Evolutionary conservation across 2,113 vertebrate genomes (phyloP), one percentile per base, ranked within the genome.

Genomic region (Atractosteus spatula): DNA sequence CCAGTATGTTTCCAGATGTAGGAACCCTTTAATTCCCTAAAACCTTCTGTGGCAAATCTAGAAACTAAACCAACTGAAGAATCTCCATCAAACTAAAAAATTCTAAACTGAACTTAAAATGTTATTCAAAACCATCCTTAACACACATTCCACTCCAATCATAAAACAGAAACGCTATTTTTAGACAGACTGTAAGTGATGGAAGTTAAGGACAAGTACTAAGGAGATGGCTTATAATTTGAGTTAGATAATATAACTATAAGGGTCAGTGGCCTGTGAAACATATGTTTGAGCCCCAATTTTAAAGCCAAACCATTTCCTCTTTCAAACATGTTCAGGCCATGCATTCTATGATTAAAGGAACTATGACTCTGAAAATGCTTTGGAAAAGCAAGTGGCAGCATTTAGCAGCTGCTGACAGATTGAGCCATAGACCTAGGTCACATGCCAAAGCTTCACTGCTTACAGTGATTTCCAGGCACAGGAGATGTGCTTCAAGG

Each of bases 171-270:
- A 29, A 29, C 2, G 29, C 29, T 29, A 29, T 29, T 29, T 29
- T 29, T 29, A 41, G 55, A 66, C 14, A 61, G 44, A 55, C 64
- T 55, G 29, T 55, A 62, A 45, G 63, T 43, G 16, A 3, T 45
- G 55, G 56, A 77, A 79, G 81, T 83, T 83, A 87, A 84, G 74
- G 69, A 14, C 63, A 78, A 78, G 72, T 82, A 73, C 76, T 85
- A 82, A 86, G 80, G 74, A 83, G 81, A 85, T 84, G 81, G 82
- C 79, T 86, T 86, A 87, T 89, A 82, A 86, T 78, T 79, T 87
- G 81, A 86, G 86, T 88, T 84, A 87, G 78, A 84, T 77, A 76
- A 74, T 78, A 82, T 80, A 67, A 76, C 78, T 81, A 73, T 77
- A 72, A 80, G 76, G 64, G 83, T 74, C 74, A 78, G 77, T 70